Evolutionary conservation across 2,113 vertebrate species (phyloP).

Genomic region (Pseudorhombus dupliciocellatus): DNA sequence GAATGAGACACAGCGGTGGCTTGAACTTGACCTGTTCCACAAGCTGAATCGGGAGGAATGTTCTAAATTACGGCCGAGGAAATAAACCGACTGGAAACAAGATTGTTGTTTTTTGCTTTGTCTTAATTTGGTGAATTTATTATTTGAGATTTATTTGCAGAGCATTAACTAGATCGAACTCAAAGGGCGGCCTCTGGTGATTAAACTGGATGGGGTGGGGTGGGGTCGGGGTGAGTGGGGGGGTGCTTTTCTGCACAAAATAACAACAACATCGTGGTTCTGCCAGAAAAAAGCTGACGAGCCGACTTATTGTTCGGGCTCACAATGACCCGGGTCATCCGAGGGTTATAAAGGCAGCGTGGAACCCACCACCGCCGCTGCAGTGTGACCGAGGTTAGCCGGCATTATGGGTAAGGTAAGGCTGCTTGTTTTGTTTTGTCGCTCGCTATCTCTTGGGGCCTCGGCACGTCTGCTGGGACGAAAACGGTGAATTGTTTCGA

Average conservation of each 20-base stretch:
- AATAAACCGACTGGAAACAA: constrained; percentile 8
- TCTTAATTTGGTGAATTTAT: too few species aligned
- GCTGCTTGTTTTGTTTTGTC: constrained; percentile 26
- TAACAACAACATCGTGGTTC: constrained; percentile 10
- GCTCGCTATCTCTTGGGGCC: constrained; percentile 14
- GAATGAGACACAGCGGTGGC: too few species aligned
- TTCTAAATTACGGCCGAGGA: background rate
- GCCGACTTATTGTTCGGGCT: constrained; percentile 46
- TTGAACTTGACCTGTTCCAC: too few species aligned
- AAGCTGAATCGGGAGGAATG: background rate
- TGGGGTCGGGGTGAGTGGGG: background rate
- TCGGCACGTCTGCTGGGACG: background rate
- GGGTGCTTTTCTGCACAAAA: constrained; percentile 36
- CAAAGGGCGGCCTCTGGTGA: constrained; percentile 4
- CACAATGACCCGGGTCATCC: constrained; percentile 64
- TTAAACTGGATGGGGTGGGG: background rate
- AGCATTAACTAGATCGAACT: background rate
- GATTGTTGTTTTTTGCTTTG: too few species aligned
- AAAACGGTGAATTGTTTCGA: background rate
- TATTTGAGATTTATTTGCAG: background rate
- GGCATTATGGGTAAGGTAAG: constrained; percentile 78
- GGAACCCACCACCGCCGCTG: constrained; percentile 16
- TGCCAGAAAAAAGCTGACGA: constrained; percentile 72
- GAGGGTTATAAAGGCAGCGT: constrained; percentile 71
- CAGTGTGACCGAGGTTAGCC: constrained; percentile 50